These are phyloP conservation scores for Parazoanthus atlanticus DNA, from an alignment of 92 coral and sea anemone genomes.

Conservation along the genomic window DNA sequence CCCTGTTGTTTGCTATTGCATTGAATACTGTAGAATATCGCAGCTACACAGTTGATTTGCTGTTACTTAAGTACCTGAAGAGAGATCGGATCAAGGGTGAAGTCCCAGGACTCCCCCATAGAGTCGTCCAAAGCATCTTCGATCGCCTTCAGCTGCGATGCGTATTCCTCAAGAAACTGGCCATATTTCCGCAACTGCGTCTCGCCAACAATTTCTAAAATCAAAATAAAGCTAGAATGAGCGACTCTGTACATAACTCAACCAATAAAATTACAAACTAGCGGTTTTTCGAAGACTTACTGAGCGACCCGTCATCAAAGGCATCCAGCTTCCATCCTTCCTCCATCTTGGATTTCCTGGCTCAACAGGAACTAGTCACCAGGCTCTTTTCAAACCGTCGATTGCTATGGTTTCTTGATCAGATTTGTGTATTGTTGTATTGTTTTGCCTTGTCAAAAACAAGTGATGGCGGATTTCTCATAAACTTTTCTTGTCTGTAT, in stretches of 20 bases:
- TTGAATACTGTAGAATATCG: too few species aligned
- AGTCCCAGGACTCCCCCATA: constrained; percentile 96
- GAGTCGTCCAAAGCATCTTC: constrained; percentile 97
- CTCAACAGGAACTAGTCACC: constrained; percentile 25
- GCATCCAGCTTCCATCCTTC: constrained; percentile 95
- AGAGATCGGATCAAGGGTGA: constrained; percentile 92
- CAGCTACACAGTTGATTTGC: neutral
- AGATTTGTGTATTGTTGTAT: neutral
- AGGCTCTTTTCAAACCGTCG: constrained; percentile 5
- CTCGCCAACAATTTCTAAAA: constrained; percentile 91
- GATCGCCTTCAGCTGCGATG: constrained; percentile 87
- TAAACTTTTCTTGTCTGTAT: neutral
- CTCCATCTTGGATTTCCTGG: constrained; percentile 81
- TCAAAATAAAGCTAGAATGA: neutral
- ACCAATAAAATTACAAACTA: too few species aligned
- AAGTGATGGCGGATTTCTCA: neutral
- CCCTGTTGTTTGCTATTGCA: neutral
- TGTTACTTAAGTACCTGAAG: constrained; percentile 69
- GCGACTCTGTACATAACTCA: neutral
- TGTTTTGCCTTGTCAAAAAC: neutral
- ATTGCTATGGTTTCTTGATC: constrained; percentile 41
- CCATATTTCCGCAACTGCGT: constrained; percentile 94
- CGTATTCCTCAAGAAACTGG: constrained; percentile 91
- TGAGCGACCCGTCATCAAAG: constrained; percentile 94
- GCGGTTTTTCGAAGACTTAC: constrained; percentile 61